These are phyloP conservation scores for Poeciliopsis paucimaculata DNA, from an alignment of 2,797 vertebrate species.

Conservation along the genomic window DNA sequence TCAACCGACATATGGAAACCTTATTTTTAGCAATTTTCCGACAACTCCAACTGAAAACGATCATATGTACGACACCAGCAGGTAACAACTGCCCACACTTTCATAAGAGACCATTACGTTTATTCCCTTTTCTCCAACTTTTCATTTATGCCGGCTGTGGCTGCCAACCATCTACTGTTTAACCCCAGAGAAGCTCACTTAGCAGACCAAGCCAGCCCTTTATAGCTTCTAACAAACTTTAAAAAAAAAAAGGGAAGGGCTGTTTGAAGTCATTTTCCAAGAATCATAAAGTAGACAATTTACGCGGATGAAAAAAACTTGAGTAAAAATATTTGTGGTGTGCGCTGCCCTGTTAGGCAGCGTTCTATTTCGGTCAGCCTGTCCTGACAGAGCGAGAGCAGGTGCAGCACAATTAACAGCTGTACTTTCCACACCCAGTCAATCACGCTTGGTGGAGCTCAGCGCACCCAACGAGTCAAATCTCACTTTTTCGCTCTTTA, in stretches of 20 bases:
- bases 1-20: background rate
- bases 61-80: background rate
- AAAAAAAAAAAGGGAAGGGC: background rate
- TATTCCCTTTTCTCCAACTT: background rate
- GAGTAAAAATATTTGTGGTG: conserved; percentile 32
- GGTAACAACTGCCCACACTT: background rate
- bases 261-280: background rate
- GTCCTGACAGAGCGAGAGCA: conserved; percentile 75
- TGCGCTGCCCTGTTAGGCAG: conserved; percentile 48
- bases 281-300: background rate
- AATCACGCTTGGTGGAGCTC: conserved; percentile 26
- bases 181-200: background rate
- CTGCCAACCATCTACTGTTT: background rate
- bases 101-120: background rate
- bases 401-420: conserved; percentile 80
- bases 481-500: background rate
- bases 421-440: conserved; percentile 46
- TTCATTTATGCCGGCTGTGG: background rate
- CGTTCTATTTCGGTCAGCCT: conserved; percentile 76
- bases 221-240: background rate
- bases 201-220: background rate
- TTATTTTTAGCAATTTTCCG: background rate
- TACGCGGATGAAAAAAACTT: conserved; percentile 40
- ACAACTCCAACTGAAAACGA: background rate
- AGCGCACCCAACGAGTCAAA: conserved; percentile 1